phyloP scores from a whole-genome alignment of 2,888 invertebrate species.

The Helicoverpa assulta region DNA sequence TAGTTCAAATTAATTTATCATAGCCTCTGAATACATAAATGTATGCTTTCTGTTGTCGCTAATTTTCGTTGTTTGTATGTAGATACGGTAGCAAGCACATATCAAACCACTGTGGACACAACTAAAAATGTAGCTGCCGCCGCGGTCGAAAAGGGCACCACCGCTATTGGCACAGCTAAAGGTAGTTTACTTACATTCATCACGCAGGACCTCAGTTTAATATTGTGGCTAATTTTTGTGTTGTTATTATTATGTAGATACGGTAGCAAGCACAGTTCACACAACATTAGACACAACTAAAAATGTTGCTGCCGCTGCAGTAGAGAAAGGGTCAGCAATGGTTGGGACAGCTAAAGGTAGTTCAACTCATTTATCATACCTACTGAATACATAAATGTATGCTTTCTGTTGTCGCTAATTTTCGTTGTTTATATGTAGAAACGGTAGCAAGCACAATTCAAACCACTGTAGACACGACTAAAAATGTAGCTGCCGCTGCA shows the following conservation, averaged over 20 bases:
- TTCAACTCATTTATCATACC: not conserved
- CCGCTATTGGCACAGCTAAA: slow-evolving; percentile 60
- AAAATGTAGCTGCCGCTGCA: slow-evolving; percentile 64
- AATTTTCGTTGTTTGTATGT: slow-evolving; percentile 17
- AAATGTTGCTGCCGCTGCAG: slow-evolving; percentile 70
- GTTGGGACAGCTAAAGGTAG: slow-evolving; percentile 74
- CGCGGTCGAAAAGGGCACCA: slow-evolving; percentile 64
- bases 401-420: slow-evolving; percentile 9
- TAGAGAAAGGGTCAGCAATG: slow-evolving; percentile 73
- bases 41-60: slow-evolving; percentile 1
- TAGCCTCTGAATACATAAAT: not conserved
- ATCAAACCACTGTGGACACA: slow-evolving; percentile 65
- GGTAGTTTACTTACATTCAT: slow-evolving; percentile 42
- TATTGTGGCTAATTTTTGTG: not conserved
- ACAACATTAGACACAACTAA: slow-evolving; percentile 75
- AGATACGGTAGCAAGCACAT: slow-evolving; percentile 56
- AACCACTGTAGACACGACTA: slow-evolving; percentile 66
- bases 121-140: slow-evolving; percentile 65
- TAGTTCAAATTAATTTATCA: slow-evolving; percentile 40
- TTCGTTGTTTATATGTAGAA: slow-evolving; percentile 33
- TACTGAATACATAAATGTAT: not conserved
- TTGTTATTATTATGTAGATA: not conserved
- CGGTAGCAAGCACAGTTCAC: slow-evolving; percentile 69
- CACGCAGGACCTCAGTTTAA: not conserved
- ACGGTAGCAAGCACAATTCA: slow-evolving; percentile 59